phyloP scores from a whole-genome alignment of 2,797 vertebrate species.

The Takifugu rubripes region DNA sequence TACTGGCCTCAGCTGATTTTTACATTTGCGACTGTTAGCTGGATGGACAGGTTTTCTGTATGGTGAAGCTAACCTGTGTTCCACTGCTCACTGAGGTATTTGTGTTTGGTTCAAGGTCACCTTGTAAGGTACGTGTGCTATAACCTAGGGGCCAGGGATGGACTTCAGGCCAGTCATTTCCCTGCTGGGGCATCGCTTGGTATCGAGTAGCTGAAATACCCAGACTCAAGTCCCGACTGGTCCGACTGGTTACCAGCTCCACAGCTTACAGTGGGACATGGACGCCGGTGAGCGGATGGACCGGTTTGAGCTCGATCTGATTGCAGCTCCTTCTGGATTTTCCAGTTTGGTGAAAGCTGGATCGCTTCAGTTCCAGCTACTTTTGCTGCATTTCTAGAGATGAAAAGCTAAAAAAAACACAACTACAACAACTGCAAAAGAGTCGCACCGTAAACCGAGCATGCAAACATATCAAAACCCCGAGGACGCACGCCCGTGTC shows the following conservation, averaged over 20 bases:
- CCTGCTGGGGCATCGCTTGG: background rate
- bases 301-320: background rate
- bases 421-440: conserved; percentile 20
- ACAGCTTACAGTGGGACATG: background rate
- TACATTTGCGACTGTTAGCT: conserved; percentile 3
- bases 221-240: background rate
- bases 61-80: no score
- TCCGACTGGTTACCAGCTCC: background rate
- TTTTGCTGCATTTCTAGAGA: background rate
- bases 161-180: background rate
- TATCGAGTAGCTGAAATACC: background rate
- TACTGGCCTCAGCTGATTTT: conserved; percentile 1
- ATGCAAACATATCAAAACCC: conserved; percentile 20
- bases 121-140: background rate
- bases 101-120: no score
- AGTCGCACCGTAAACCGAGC: conserved; percentile 2
- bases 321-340: background rate
- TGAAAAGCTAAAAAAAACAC: conserved; percentile 1
- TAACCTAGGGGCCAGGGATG: background rate
- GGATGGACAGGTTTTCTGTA: background rate
- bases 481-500: conserved; percentile 27
- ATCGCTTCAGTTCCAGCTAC: background rate
- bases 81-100: no score
- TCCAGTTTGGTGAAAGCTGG: background rate
- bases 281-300: background rate